Percentiles rank a stretch among this genome's conserved stretches.
These are phyloP conservation scores for Anagyrus pseudococci DNA, from an alignment of 2,888 invertebrate species.

Conservation along the genomic window DNA sequence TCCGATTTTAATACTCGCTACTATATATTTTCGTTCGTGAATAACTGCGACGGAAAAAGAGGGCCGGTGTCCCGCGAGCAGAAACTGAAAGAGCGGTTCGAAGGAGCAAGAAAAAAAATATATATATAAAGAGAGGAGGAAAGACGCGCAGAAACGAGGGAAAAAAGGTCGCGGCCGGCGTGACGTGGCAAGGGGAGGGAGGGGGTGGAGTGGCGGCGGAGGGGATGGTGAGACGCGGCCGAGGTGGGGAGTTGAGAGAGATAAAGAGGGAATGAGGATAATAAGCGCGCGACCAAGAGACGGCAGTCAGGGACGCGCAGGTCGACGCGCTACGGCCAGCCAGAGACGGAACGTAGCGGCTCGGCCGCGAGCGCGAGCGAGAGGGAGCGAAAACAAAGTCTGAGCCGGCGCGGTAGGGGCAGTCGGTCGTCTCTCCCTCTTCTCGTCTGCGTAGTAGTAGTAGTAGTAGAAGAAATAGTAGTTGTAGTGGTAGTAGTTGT, in stretches of 20 bases:
- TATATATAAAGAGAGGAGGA: no score
- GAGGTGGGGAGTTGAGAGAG: conserved; percentile 62
- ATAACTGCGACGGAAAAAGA: no score
- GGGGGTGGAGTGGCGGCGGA: conserved; percentile 63
- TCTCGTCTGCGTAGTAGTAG: no score
- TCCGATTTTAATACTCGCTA: no score
- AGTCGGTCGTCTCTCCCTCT: no score
- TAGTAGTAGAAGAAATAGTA: no score
- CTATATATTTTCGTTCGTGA: no score
- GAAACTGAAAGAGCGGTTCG: no score
- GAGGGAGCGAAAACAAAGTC: conserved; percentile 33
- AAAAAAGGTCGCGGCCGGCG: conserved; percentile 16
- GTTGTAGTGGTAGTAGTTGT: no score
- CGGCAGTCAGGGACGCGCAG: no score
- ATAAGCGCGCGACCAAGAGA: background rate
- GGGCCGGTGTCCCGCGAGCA: no score
- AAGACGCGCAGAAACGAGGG: conserved; percentile 2
- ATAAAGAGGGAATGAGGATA: conserved; percentile 18
- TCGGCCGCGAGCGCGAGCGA: conserved; percentile 25
- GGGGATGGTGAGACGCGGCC: conserved; percentile 47
- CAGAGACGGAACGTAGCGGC: background rate
- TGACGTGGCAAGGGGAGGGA: conserved; percentile 52
- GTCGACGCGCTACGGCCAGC: background rate
- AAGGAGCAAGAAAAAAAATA: no score
- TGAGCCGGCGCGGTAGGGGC: conserved; percentile 23